Conservation (phyloP, 2,113 vertebrate species). For the Eulacestoma nigropectus region DNA sequence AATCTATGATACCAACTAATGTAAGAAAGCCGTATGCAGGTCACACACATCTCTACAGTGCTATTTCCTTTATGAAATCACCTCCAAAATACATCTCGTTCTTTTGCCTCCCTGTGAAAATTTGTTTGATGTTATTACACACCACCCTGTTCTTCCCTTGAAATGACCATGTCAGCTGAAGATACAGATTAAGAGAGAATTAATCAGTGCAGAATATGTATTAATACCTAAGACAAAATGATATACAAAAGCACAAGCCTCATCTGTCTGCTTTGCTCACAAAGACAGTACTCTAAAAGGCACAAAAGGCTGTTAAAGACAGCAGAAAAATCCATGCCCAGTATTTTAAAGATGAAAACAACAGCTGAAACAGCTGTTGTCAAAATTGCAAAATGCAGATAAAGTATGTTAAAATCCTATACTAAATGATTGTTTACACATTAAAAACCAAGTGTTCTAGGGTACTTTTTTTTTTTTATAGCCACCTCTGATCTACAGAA, state of each 20-base stretch:
- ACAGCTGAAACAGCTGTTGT: background rate
- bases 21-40: background rate
- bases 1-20: background rate
- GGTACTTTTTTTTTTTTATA: background rate
- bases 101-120: background rate
- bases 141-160: background rate
- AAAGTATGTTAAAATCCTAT: background rate
- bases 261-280: background rate
- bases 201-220: background rate
- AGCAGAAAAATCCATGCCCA: background rate
- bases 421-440: background rate
- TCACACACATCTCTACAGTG: background rate
- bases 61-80: background rate
- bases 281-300: background rate
- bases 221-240: background rate
- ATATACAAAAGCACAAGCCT: background rate
- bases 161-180: background rate
- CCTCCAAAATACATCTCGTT: background rate
- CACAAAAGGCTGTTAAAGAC: conserved; percentile 19
- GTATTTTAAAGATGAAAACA: background rate
- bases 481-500: background rate
- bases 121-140: background rate
- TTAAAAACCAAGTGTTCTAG: background rate
- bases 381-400: background rate
- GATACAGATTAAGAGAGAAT: background rate